Conservation (phyloP, 2,113 vertebrate species). For the Epinephelus cyanopodus region DNA sequence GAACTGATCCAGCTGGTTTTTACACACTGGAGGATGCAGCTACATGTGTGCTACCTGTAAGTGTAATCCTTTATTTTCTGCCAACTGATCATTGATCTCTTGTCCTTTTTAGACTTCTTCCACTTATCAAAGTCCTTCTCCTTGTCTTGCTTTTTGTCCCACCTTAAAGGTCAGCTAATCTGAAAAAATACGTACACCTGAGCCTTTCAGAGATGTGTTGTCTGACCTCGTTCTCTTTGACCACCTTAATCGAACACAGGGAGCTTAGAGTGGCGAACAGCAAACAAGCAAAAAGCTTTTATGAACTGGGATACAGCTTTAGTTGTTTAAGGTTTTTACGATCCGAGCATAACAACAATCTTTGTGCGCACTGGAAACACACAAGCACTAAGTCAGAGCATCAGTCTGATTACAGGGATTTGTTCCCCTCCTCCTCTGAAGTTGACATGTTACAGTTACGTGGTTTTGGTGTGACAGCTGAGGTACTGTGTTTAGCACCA, state of each 20-base stretch:
- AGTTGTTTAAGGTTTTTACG: conserved; percentile 10
- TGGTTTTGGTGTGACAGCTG: conserved; percentile 36
- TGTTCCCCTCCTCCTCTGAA: background rate
- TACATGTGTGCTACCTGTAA: background rate
- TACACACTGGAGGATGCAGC: background rate
- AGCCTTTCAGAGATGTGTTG: background rate
- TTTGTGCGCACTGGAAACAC: background rate
- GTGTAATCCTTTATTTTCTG: background rate
- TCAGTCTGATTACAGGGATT: conserved; percentile 13
- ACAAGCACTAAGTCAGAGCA: background rate
- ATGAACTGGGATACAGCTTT: background rate
- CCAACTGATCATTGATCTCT: background rate
- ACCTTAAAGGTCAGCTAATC: background rate
- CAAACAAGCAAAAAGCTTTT: conserved; percentile 2
- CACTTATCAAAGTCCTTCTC: background rate
- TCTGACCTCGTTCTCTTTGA: background rate
- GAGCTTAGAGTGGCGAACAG: no score
- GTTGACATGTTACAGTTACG: conserved; percentile 29
- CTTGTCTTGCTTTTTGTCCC: background rate
- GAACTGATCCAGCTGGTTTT: background rate
- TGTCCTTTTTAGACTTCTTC: background rate
- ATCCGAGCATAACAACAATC: background rate
- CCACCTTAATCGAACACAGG: background rate
- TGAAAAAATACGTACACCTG: background rate
- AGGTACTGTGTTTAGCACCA: conserved; percentile 42